Evolutionary conservation across 2,888 invertebrate genomes (phyloP), one percentile per base, ranked within the genome.

Genomic region (Dryadula phaetusa): DNA sequence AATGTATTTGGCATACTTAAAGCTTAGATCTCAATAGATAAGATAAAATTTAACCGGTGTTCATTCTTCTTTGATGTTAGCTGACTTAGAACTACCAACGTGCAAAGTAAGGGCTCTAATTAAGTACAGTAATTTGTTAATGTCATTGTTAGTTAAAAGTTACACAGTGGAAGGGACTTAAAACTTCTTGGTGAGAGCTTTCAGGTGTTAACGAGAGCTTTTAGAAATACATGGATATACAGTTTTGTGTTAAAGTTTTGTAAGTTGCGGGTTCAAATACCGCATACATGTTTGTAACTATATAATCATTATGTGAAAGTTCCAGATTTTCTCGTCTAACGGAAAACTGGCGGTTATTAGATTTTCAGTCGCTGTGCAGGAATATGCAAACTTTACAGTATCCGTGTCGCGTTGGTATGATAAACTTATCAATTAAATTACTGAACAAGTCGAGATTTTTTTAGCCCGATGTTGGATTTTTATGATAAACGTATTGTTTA

Each of bases 91-190:
- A 47, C 52, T 49, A 25, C 1, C 10, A 28, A 18, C 22, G 40
- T 22, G 62, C 32, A 65, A 62, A 56, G 62, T 56, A 44, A 47
- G 28, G 10, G 12, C 14, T 28, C 42, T 32, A 65, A 47, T 22
- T 44, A 46, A 46, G 42, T 8, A 46, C 28, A 47, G 58, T 42
- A 63, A 63, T 53, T 44, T 34, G 53, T 22, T 44, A 34, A 62
- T 16, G 44, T 52, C 62, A 52, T 14, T 62, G 62, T 62, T 53
- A 66, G 34, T 53, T 60, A 46, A 60, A 66, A 44, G 53, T 62
- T 44, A 40, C 6, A 18, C 28, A 32, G 62, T 54, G 32, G 16
- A 61, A 60, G 32, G 49, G 52, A 54, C 56, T 56, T 62, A 18
- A 47, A 56, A n/a, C 44, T 34, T 32, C 42, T 53, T 32, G 22